Evolutionary conservation across 2,113 vertebrate genomes (phyloP), one percentile per base, ranked within the genome.

Genomic region (Donacobius atricapilla): DNA sequence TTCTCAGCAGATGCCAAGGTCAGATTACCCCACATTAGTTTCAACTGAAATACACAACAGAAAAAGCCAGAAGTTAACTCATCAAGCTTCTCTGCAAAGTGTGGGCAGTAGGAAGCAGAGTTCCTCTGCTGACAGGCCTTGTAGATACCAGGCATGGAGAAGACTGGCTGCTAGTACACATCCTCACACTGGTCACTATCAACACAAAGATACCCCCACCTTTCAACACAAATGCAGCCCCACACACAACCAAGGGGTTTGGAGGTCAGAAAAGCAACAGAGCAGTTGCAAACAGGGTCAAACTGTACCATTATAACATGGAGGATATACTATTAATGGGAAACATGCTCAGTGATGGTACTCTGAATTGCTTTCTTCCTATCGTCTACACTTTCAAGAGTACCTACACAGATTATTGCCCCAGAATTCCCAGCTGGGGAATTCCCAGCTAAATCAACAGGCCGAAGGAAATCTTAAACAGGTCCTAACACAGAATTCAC

Each of bases 21-120:
- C 93, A 99, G 98, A 96, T 99, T 99, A 68, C 99, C 99, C 99
- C 99, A 99, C 99, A 99, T 99, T 93, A 99, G 99, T 96, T 99
- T 99, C 95, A 99, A 98, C 99, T 99, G 95, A 69, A 95, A 95
- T 2, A 66, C 0, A 84, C 18, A 82, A 64, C 2, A 64, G 20
- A 94, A 89, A 93, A 78, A 79, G 10, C 11, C 35, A 68, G 44
- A 86, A 33, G 68, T 45, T n/a, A 56, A 84, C 12, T 56, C 66
- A 24, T 60, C 35, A 76, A 77, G 71, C 39, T 60, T 60, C 72
- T 87, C 33, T 63, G 39, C 56, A 39, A 73, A 54, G 42, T 35
- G 28, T 31, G 33, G n/a, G 25, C 35, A 78, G 50, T 5, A 80
- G 45, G 24, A 37, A 90, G 35, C 25, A 9, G n/a, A 72, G 47